Percentiles rank a stretch among this genome's conserved stretches.
These are phyloP conservation scores for Erpobdella octoculata DNA, from an alignment of 2,888 invertebrate genomes.

Conservation along the genomic window DNA sequence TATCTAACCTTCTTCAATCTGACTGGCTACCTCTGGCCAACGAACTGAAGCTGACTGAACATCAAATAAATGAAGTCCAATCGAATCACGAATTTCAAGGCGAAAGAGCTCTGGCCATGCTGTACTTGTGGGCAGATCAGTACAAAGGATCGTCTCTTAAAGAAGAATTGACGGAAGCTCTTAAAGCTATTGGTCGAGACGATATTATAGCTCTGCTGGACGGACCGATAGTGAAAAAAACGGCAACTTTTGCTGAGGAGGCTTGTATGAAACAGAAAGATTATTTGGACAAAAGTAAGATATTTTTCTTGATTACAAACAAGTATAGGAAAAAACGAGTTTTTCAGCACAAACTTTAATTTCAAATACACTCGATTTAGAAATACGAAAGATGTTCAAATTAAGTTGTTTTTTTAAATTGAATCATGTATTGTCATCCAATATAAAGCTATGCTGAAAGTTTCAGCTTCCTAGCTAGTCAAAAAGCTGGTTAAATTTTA, in stretches of 20 bases:
- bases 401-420: too few species aligned
- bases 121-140: conserved; percentile 82
- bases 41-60: conserved; percentile 75
- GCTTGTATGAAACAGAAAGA: background rate
- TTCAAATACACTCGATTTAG: too few species aligned
- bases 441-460: too few species aligned
- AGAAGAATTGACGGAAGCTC: conserved; percentile 28
- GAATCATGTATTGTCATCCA: too few species aligned
- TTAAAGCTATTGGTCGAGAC: conserved; percentile 35
- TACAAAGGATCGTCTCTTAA: conserved; percentile 68
- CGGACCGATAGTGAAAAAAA: conserved; percentile 11
- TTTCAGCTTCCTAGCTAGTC: too few species aligned
- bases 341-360: too few species aligned
- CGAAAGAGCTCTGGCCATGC: conserved; percentile 84
- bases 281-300: conserved; percentile 25
- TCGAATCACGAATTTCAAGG: conserved; percentile 72
- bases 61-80: conserved; percentile 71
- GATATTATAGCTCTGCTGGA: conserved; percentile 32
- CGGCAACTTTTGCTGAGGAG: background rate
- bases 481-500: too few species aligned
- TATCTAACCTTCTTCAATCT: conserved; percentile 62
- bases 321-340: too few species aligned
- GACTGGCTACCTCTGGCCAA: conserved; percentile 61
- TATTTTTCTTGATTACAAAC: background rate
- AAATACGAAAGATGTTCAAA: too few species aligned